Conservation (phyloP, 2,888 invertebrate species). For the Oxyteleia sp. region DNA sequence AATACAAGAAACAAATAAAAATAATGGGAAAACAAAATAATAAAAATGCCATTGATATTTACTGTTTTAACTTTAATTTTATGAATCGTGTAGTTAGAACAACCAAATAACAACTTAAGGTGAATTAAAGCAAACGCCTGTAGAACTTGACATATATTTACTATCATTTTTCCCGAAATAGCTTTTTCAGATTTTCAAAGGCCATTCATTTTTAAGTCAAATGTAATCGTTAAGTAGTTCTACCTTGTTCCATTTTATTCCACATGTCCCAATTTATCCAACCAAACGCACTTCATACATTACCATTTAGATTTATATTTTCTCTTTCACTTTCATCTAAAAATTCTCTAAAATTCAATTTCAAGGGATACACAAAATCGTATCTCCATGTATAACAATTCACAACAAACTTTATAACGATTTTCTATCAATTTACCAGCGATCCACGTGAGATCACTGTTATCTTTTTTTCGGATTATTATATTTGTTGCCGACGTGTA, state of each 20-base stretch:
- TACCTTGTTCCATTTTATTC: constrained; percentile 36
- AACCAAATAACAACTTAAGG: background rate
- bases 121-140: background rate
- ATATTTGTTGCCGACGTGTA: no score
- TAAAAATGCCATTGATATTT: no score
- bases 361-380: background rate
- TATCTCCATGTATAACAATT: background rate
- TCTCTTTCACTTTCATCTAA: background rate
- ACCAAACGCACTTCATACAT: background rate
- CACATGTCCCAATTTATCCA: constrained; percentile 4
- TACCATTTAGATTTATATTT: background rate
- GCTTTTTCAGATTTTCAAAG: constrained; percentile 28
- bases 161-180: constrained; percentile 25
- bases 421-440: background rate
- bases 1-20: no score
- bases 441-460: background rate
- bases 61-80: no score
- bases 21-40: no score
- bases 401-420: background rate
- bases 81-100: no score
- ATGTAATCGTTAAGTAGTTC: constrained; percentile 38
- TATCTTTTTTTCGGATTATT: no score
- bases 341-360: background rate
- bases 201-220: constrained; percentile 35
- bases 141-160: constrained; percentile 12